Evolutionary conservation across 2,113 vertebrate species (phyloP).

Genomic region (Bubo scandiacus): DNA sequence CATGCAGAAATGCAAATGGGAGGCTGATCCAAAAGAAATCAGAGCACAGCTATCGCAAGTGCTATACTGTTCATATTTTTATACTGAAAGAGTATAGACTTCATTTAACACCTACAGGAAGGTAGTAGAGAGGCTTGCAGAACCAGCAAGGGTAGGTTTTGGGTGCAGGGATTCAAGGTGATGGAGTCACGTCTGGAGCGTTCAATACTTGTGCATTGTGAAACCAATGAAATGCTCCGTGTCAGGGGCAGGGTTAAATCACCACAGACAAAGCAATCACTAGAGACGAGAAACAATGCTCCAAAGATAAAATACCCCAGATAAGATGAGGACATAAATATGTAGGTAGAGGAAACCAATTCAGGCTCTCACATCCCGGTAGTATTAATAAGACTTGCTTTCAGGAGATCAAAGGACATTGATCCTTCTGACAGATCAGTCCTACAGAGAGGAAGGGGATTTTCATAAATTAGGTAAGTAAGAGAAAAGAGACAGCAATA

Average conservation of each 20-base stretch:
- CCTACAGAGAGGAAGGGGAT: background rate
- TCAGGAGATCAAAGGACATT: background rate
- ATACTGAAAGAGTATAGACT: background rate
- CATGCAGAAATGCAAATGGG: accelerated
- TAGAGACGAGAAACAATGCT: background rate
- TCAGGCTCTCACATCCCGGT: background rate
- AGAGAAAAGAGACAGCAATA: background rate
- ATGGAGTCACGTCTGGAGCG: accelerated
- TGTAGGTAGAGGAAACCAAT: background rate
- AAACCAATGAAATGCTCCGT: background rate
- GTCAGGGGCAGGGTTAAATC: background rate
- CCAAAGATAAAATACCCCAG: background rate
- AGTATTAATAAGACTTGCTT: background rate
- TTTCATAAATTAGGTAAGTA: background rate
- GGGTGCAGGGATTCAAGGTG: background rate
- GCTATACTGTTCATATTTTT: background rate
- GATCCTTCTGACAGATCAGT: background rate
- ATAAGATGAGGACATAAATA: background rate
- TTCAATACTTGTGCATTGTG: background rate
- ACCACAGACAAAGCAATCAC: background rate
- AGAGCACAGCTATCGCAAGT: background rate
- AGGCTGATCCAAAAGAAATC: background rate
- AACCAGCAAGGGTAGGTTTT: background rate
- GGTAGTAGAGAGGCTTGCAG: background rate
- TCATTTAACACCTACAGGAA: background rate